Percentiles rank a stretch among this genome's conserved stretches.
These are phyloP conservation scores for Pristionchus arcanus DNA, from an alignment of 2,888 invertebrate genomes.

Conservation along the genomic window DNA sequence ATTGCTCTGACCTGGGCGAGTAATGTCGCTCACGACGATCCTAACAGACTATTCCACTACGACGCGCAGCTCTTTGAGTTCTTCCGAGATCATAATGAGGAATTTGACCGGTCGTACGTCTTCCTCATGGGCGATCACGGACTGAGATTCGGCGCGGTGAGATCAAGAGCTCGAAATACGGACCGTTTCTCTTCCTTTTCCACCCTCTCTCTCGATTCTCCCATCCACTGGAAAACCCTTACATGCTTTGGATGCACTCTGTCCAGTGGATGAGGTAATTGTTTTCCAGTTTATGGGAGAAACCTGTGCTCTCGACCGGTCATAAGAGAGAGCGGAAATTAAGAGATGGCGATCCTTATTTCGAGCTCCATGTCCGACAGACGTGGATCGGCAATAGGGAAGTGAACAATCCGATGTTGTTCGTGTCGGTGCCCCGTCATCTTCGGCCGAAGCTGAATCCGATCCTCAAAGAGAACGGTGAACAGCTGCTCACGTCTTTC, in stretches of 20 bases:
- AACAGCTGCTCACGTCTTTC: conserved; percentile 21
- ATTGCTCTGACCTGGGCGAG: conserved; percentile 68
- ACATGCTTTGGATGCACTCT: too few species aligned
- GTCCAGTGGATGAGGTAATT: too few species aligned
- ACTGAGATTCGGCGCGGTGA: conserved; percentile 55
- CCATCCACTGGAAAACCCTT: too few species aligned
- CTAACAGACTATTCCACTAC: conserved; percentile 62
- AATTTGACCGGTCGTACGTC: conserved; percentile 66
- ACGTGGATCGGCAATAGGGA: conserved; percentile 45
- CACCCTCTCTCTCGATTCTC: too few species aligned
- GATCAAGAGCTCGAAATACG: too few species aligned
- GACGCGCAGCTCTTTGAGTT: conserved; percentile 66
- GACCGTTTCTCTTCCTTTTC: too few species aligned
- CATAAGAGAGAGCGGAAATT: too few species aligned
- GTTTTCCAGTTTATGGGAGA: too few species aligned
- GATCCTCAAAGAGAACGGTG: not conserved
- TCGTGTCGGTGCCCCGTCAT: not conserved
- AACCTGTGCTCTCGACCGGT: too few species aligned
- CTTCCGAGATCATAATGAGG: conserved; percentile 50
- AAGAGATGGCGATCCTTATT: too few species aligned
- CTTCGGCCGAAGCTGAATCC: not conserved
- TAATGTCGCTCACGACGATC: conserved; percentile 64
- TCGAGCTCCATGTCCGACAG: not conserved
- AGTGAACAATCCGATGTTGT: conserved; percentile 45
- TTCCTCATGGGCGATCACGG: conserved; percentile 69